Evolutionary conservation across 2,888 invertebrate genomes (phyloP).

Genomic region (Mesorhabditis belari): DNA sequence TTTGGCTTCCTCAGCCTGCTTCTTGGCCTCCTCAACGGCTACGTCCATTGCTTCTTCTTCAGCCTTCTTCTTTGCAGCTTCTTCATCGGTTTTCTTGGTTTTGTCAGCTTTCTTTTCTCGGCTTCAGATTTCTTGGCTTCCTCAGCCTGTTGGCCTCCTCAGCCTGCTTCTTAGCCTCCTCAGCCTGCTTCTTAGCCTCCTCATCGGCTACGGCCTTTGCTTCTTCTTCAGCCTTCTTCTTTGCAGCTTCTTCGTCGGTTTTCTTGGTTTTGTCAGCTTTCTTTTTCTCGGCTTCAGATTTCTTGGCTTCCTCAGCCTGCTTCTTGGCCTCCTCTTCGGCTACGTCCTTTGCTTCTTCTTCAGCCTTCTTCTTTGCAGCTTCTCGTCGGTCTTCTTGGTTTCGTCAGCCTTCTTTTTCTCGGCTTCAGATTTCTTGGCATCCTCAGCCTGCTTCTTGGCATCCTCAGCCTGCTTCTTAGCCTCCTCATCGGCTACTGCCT

Average conservation of each 20-base stretch:
- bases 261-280: background rate
- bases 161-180: constrained; percentile 1
- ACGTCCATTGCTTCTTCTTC: constrained; percentile 8
- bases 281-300: constrained; percentile 1
- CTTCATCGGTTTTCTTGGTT: constrained; percentile 8
- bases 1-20: background rate
- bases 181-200: constrained; percentile 4
- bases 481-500: background rate
- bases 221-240: constrained; percentile 4
- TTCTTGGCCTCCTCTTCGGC: constrained; percentile 8
- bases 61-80: constrained; percentile 10
- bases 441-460: too few species aligned
- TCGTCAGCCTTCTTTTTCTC: background rate
- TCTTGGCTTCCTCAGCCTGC: background rate
- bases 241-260: constrained; percentile 8
- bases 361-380: constrained; percentile 1
- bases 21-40: constrained; percentile 1
- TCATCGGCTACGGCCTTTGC: background rate
- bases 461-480: background rate
- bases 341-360: constrained; percentile 1
- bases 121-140: background rate
- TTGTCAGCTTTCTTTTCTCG: constrained; percentile 1
- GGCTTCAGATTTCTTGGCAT: background rate
- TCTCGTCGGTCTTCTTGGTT: background rate
- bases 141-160: background rate